Conservation (phyloP, 2,888 invertebrate species). For the Aphrophora alni region DNA sequence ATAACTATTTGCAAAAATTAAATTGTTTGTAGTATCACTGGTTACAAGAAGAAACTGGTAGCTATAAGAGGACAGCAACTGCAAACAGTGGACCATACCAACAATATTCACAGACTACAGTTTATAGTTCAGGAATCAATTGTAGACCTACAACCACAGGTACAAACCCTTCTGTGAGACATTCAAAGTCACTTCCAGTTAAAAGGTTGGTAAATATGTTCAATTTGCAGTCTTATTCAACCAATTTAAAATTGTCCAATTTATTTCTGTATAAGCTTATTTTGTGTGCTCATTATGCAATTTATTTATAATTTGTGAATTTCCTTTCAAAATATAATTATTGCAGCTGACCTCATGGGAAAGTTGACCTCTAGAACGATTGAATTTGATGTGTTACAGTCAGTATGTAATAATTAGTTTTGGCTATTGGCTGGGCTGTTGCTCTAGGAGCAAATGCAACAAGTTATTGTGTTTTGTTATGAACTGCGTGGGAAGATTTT, state of each 20-base stretch:
- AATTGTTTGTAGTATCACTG: conserved; percentile 25
- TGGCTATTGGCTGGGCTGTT: too few species aligned
- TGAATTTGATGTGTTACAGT: too few species aligned
- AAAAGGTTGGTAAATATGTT: neutral
- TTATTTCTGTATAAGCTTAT: too few species aligned
- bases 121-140: neutral
- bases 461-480: neutral
- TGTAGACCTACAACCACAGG: neutral
- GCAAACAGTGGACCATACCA: neutral
- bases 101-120: neutral
- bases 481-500: neutral
- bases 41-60: conserved; percentile 27
- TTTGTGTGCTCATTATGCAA: too few species aligned
- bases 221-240: too few species aligned
- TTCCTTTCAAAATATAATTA: too few species aligned
- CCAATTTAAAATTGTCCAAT: too few species aligned
- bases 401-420: too few species aligned
- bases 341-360: too few species aligned
- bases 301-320: too few species aligned
- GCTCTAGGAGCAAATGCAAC: neutral
- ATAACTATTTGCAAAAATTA: too few species aligned
- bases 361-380: too few species aligned
- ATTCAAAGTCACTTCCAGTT: neutral
- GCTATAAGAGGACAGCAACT: neutral
- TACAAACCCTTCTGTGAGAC: neutral